Base-by-base conservation (phyloP, 1,140 invertebrate species). In the Ips nitidus region DNA sequence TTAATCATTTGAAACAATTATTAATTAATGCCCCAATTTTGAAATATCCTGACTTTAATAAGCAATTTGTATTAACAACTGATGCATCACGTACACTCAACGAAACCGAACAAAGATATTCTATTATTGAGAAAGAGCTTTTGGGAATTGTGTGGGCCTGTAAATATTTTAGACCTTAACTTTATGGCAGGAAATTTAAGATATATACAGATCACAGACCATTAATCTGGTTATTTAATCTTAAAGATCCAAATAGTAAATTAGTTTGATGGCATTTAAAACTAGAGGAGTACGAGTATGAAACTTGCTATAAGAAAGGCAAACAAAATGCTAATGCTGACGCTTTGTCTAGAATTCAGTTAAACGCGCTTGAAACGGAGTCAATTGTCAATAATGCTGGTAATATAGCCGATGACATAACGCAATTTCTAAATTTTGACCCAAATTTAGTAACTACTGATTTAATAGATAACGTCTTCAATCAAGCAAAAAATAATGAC, bases 31-130 rank as follows among this genome's bases (percentile, higher is more conserved):
- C 72, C 50, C 74, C 73, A 3, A 6, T 72, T 38, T 45, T 68
- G 1, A 58, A 63, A 50, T 72, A 73, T 78, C 79, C 77, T 1
- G 77, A 81, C 67, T 80, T 80, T 70, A 38, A 38, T 2, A 76
- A 77, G 76, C 45, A 41, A 66, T 81, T 80, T 57, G 75, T 75
- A 8, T 62, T 81, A 39, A 75, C 75, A 5, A 79, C 78, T 7
- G 80, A 82, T 52, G 53, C 56, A 40, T 67, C 55, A 8, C 41
- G 65, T 47, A 67, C 55, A 40, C 41, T 65, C 7, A 65, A 65
- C 41, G 55, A 67, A 58, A 43, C 55, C 2, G 52, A 68, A 61
- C 66, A 60, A 52, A 68, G 60, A 41, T 60, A 59, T 68, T 52
- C 39, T 2, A 52, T 57, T 41, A 68, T 68, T 39, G 57, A 52